These are phyloP conservation scores for Daboia siamensis DNA, from an alignment of 2,113 vertebrate genomes.

Conservation along the genomic window DNA sequence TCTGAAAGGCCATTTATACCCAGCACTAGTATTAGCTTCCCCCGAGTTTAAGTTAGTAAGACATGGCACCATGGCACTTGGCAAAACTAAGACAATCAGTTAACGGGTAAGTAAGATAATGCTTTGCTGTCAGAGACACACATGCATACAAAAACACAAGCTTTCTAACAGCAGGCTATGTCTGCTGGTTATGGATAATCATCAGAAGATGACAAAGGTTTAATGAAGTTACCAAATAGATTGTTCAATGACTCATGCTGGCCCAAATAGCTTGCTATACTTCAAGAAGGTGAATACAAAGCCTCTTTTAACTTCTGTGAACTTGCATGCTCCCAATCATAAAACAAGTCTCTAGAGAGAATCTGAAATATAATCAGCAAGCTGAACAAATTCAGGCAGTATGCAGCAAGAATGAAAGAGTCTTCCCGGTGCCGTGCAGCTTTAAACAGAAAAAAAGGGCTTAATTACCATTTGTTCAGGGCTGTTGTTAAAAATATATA, in stretches of 20 bases:
- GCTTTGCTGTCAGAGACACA: conserved; percentile 42
- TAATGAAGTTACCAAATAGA: neutral
- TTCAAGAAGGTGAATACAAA: neutral
- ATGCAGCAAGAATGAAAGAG: neutral
- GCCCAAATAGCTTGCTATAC: neutral
- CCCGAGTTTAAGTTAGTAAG: neutral
- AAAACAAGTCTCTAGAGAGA: neutral
- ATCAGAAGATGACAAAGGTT: neutral
- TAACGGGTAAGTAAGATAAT: conserved; percentile 1
- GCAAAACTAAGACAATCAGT: neutral
- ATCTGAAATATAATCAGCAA: neutral
- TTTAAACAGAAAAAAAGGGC: neutral
- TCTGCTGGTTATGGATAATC: neutral
- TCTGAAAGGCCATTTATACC: neutral
- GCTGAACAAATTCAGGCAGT: neutral
- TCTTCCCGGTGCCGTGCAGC: neutral
- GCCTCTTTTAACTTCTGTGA: neutral
- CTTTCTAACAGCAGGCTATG: neutral
- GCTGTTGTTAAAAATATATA: neutral
- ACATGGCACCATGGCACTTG: neutral
- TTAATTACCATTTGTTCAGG: neutral
- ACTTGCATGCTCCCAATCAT: neutral
- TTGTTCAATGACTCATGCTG: neutral
- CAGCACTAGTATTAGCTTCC: neutral
- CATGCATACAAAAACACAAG: neutral